phyloP scores from a whole-genome alignment of 1,140 invertebrate species.

The Microvelia longipes region DNA sequence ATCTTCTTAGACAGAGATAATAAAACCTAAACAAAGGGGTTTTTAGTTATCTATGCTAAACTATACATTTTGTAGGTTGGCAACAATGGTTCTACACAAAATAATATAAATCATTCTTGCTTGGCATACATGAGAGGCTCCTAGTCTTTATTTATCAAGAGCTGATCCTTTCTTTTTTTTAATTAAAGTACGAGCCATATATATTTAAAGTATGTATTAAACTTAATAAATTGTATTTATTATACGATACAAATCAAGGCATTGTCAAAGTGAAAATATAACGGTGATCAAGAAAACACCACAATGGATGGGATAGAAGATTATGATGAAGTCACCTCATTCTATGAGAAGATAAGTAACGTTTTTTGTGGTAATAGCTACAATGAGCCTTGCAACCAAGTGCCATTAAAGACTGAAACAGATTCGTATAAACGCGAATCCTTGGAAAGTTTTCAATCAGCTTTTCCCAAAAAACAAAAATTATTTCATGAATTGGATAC shows the following conservation, averaged over 20 bases:
- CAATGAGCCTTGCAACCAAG: background rate
- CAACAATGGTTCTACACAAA: no score
- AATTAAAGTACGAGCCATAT: background rate
- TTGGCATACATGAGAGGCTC: no score
- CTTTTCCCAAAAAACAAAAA: background rate
- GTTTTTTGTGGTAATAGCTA: background rate
- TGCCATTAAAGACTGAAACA: background rate
- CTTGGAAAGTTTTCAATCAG: background rate
- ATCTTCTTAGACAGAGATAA: no score
- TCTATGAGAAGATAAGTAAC: background rate
- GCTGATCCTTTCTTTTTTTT: background rate
- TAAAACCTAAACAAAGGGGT: no score
- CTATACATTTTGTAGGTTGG: no score
- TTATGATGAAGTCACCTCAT: background rate
- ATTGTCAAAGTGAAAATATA: background rate
- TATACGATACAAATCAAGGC: background rate
- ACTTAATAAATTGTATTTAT: background rate
- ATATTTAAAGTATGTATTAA: background rate
- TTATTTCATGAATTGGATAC: background rate
- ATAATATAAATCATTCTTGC: no score
- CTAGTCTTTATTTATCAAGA: background rate
- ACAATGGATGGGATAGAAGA: background rate
- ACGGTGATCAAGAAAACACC: no score
- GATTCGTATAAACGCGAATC: background rate
- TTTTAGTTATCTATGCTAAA: no score